Evolutionary conservation across 2,888 invertebrate genomes (phyloP).

Genomic region (Sacculina carcini): DNA sequence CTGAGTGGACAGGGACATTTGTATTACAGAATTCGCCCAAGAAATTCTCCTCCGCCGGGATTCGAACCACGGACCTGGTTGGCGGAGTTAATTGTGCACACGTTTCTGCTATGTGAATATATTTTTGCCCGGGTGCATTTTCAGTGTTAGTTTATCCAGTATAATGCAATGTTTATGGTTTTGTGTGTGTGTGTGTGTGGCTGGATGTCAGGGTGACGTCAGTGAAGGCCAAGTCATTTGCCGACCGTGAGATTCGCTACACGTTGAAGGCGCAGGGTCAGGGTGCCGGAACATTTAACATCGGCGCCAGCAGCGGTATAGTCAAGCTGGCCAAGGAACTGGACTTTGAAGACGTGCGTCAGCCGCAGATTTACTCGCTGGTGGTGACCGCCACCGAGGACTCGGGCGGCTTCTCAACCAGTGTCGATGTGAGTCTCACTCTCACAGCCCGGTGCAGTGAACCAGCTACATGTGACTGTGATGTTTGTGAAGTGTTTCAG

Average conservation of each 20-base stretch:
- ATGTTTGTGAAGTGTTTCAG: no score
- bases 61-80: no score
- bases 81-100: no score
- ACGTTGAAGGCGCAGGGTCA: constrained; percentile 83
- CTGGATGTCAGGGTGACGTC: constrained; percentile 57
- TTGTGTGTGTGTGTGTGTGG: constrained; percentile 11
- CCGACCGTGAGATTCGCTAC: constrained; percentile 85
- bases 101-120: no score
- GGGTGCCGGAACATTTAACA: constrained; percentile 82
- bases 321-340: constrained; percentile 83
- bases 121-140: no score
- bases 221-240: constrained; percentile 89
- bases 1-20: no score
- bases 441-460: no score
- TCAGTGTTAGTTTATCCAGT: no score
- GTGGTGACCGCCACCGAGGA: constrained; percentile 83
- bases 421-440: constrained; percentile 50
- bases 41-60: no score
- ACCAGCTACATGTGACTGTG: no score
- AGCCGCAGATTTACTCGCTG: constrained; percentile 75
- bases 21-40: no score
- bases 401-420: constrained; percentile 85
- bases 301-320: constrained; percentile 75
- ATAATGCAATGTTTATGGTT: neutral
- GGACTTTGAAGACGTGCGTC: constrained; percentile 84